These are phyloP conservation scores for Torymus texanus DNA, from an alignment of 2,888 invertebrate genomes.

Conservation along the genomic window DNA sequence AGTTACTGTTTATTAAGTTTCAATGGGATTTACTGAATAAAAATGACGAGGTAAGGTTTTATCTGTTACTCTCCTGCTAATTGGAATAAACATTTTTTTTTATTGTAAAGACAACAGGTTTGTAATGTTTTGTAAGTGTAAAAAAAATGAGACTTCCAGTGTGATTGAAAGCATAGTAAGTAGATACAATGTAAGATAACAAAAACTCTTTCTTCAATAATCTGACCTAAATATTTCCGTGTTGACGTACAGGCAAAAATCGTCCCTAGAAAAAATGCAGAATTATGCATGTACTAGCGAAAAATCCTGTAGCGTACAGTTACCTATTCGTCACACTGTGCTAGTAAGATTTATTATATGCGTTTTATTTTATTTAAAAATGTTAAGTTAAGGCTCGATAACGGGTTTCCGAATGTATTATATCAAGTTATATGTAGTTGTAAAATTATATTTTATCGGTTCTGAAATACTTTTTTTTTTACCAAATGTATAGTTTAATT, in stretches of 20 bases:
- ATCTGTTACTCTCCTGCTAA: no score
- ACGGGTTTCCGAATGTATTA: slow-evolving; percentile 20
- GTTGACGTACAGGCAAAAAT: background rate
- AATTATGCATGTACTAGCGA: background rate
- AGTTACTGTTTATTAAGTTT: no score
- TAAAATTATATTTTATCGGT: no score
- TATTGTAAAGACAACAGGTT: background rate
- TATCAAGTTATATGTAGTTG: background rate
- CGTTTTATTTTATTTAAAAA: slow-evolving; percentile 38
- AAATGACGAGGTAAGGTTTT: no score
- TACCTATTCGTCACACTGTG: slow-evolving; percentile 35
- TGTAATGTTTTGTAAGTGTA: background rate
- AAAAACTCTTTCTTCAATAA: slow-evolving; percentile 6
- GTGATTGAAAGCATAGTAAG: slow-evolving; percentile 6
- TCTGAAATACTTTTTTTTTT: no score
- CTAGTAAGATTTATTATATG: slow-evolving; percentile 20
- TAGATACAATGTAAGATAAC: slow-evolving; percentile 10
- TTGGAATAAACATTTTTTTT: no score
- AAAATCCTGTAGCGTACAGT: slow-evolving; percentile 28
- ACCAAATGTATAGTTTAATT: no score
- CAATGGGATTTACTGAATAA: no score
- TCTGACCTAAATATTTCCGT: slow-evolving; percentile 23
- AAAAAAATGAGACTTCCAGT: no score
- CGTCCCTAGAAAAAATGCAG: slow-evolving; percentile 3
- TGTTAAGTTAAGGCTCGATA: slow-evolving; percentile 5